A percentile compares a stretch with the other conserved stretches of the same genome.
Conservation (phyloP, 2,888 invertebrate genomes). For the Apamea sordens region DNA sequence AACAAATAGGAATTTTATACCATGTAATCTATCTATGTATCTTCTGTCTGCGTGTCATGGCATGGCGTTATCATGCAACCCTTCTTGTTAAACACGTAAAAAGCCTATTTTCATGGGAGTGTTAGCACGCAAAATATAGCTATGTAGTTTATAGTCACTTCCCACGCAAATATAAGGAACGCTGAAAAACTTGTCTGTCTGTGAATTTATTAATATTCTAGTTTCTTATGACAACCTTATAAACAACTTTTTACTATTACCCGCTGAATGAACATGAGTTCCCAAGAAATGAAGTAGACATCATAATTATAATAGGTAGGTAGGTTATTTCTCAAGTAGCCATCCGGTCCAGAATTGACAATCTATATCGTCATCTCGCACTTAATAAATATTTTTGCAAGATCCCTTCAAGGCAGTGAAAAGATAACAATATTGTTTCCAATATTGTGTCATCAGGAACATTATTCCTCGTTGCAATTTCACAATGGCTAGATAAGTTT, state of each 20-base stretch:
- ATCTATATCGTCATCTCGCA: not conserved
- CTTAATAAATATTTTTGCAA: conserved; percentile 7
- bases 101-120: conserved; percentile 55
- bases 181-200: conserved; percentile 53
- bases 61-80: conserved; percentile 35
- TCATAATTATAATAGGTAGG: not conserved
- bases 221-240: conserved; percentile 50
- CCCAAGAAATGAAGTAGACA: conserved; percentile 19
- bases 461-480: not conserved
- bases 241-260: conserved; percentile 38
- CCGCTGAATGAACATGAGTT: conserved; percentile 16
- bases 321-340: not conserved
- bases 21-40: not conserved
- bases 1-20: conserved; percentile 7
- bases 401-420: not conserved
- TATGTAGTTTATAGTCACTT: conserved; percentile 54
- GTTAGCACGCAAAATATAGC: conserved; percentile 58
- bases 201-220: conserved; percentile 61
- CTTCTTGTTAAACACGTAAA: conserved; percentile 57
- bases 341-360: not conserved
- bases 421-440: conserved; percentile 4
- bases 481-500: not conserved
- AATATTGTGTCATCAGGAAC: not conserved
- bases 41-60: conserved; percentile 31
- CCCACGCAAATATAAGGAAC: conserved; percentile 65